A percentile compares a stretch with the other conserved stretches of the same genome.
These are phyloP conservation scores for Oscheius sp. DNA, from an alignment of 1,140 invertebrate genomes.

Conservation along the genomic window DNA sequence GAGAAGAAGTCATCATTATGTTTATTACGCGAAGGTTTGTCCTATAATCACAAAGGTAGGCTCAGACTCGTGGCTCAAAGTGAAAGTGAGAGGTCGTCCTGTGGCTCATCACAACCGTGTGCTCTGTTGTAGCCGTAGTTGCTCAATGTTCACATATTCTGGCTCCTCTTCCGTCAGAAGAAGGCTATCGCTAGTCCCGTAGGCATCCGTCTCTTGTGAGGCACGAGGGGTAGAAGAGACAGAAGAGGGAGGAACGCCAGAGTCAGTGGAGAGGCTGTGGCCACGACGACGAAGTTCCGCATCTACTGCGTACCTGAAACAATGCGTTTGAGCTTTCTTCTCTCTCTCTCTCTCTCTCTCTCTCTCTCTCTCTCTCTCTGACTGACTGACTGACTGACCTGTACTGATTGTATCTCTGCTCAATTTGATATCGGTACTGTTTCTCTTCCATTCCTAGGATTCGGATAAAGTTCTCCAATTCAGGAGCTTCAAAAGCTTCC, in stretches of 20 bases:
- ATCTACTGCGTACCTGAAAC: slow-evolving; percentile 22
- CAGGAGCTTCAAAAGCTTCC: slow-evolving; percentile 69
- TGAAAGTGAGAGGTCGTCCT: no score
- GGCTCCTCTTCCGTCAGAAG: slow-evolving; percentile 26
- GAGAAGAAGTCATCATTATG: no score
- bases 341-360: neutral
- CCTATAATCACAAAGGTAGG: no score
- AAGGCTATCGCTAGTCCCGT: slow-evolving; percentile 24
- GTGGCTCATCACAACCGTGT: slow-evolving; percentile 1
- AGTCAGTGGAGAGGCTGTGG: neutral
- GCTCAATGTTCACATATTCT: slow-evolving; percentile 27
- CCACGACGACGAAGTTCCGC: slow-evolving; percentile 30
- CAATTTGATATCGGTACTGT: slow-evolving; percentile 66
- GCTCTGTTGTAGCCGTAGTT: neutral
- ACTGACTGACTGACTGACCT: slow-evolving; percentile 36
- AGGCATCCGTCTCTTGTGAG: neutral
- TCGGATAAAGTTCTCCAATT: slow-evolving; percentile 67
- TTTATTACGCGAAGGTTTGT: no score
- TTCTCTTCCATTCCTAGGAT: slow-evolving; percentile 68
- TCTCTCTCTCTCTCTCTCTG: neutral
- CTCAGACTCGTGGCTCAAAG: no score
- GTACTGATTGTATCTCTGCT: slow-evolving; percentile 65
- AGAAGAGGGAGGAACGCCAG: neutral
- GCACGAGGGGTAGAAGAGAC: neutral
- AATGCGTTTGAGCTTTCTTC: neutral